Evolutionary conservation across 64 coral and sea anemone species (phyloP), one percentile per base, ranked within the genome.

Genomic region (Dendronephthya gigantea): DNA sequence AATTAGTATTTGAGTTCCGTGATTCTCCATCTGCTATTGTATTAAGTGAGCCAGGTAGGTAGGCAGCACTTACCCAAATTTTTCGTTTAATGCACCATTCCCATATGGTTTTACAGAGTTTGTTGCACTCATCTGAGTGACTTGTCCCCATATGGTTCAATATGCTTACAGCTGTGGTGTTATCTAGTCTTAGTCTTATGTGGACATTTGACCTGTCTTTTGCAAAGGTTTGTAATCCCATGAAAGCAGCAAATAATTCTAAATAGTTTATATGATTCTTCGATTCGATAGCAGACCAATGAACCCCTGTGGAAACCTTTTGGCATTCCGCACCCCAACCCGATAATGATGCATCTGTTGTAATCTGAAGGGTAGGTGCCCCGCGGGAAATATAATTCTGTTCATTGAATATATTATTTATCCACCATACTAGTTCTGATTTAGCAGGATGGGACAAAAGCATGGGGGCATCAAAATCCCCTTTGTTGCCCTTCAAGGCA

Each of bases 71-170:
- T 68, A 89, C 4, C 84, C 88, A 93, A 33, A 93, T 66, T 76
- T 93, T 86, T 87, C 84, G 59, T 19, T 59, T 32, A 87, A 90
- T 93, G 75, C 88, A 89, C 91, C 88, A 93, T 74, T 74, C 52
- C 91, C 91, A 93, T 34, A 88, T 87, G 68, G 83, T 56, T 34
- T 56, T 49, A 31, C 85, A 72, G 35, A 91, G 31, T 19, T 39
- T 30, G 58, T 91, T 88, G 28, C 84, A 88, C 70, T 27, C 33
- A 27, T 19, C 34, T 51, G 82, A 88, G 36, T 82, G 82, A 37
- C 38, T 84, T 72, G 81, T 81, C 70, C 89, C 89, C 84, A 86
- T 86, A 32, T 72, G 35, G 15, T 86, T 45, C 31, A 85, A 30
- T 19, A 86, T 83, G 56, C 49, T 84, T 69, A 83, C 43, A 72